Conservation (phyloP, 2,797 vertebrate species). For the Poeciliopsis gracilis region DNA sequence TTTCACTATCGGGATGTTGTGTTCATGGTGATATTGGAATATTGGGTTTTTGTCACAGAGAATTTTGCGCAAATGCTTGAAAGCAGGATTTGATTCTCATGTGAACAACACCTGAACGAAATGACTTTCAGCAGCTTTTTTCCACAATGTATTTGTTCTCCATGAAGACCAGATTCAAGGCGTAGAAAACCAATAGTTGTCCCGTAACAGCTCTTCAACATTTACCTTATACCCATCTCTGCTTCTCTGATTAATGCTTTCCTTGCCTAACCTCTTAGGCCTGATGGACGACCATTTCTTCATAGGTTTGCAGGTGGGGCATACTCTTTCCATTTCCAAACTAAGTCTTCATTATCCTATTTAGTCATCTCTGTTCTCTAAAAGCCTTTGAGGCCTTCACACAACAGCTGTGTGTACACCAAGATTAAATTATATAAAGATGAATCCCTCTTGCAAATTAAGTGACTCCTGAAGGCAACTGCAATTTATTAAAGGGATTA, state of each 20-base stretch:
- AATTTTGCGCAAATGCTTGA: not conserved
- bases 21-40: not conserved
- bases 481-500: not conserved
- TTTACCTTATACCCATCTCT: not conserved
- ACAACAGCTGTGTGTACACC: not conserved
- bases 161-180: not conserved
- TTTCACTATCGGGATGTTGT: not conserved
- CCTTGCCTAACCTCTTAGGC: not conserved
- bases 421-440: not conserved
- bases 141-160: not conserved
- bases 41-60: not conserved
- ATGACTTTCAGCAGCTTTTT: not conserved
- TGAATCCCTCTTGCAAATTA: not conserved
- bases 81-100: not conserved
- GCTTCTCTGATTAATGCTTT: not conserved
- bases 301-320: no score
- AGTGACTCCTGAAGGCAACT: not conserved
- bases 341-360: not conserved
- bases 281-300: not conserved
- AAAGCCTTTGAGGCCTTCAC: not conserved
- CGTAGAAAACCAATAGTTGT: not conserved
- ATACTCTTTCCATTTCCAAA: no score
- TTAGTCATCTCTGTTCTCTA: not conserved
- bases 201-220: not conserved
- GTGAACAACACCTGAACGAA: no score